phyloP scores from a whole-genome alignment of 1,140 invertebrate species.

The Lepidurus arcticus region DNA sequence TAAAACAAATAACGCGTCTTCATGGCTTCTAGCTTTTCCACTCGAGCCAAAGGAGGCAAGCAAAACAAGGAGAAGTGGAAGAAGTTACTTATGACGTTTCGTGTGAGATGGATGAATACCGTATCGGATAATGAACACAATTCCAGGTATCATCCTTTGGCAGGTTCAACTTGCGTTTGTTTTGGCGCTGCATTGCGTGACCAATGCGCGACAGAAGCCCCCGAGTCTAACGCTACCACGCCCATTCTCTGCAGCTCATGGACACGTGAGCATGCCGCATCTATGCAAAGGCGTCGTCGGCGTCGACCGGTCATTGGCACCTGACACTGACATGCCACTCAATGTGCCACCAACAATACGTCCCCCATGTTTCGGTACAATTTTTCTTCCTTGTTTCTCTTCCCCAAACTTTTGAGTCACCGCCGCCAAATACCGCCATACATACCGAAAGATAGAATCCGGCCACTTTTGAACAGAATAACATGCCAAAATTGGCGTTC shows the following conservation, averaged over 20 bases:
- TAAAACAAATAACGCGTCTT: not conserved
- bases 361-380: not conserved
- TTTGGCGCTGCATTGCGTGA: not conserved
- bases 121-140: conserved; percentile 8
- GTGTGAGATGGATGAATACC: conserved; percentile 10
- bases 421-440: not conserved
- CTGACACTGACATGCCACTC: conserved; percentile 17
- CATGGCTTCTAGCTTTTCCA: not conserved
- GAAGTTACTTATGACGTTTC: not conserved
- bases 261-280: not conserved
- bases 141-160: not conserved
- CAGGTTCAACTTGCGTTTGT: not conserved
- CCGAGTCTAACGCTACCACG: not conserved
- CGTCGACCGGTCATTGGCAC: conserved; percentile 16
- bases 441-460: not conserved
- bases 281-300: conserved; percentile 1
- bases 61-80: not conserved
- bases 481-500: too few relatives aligned
- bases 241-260: not conserved
- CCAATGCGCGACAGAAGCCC: not conserved
- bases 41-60: not conserved
- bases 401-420: not conserved
- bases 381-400: not conserved
- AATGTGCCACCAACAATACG: not conserved
- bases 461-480: too few relatives aligned